Percentiles rank a stretch among this genome's conserved stretches.
Conservation (phyloP, 1,140 invertebrate genomes). For the Zaprionus kolodkinae region DNA sequence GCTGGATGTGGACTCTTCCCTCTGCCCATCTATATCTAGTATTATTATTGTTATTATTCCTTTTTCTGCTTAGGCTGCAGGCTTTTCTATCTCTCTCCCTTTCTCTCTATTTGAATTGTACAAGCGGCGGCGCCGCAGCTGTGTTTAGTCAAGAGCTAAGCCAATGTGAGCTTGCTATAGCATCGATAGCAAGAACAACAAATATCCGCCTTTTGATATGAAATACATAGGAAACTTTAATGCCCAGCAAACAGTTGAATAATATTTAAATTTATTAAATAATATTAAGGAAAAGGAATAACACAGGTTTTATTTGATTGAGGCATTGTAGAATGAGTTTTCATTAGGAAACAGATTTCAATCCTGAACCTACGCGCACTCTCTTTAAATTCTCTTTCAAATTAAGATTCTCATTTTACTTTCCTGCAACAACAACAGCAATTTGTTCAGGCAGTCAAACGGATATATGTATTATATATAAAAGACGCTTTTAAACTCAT, state of each 20-base stretch:
- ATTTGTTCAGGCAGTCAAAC: conserved; percentile 16
- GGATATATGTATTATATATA: conserved; percentile 10
- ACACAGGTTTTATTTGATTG: no score
- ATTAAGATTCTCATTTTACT: not conserved
- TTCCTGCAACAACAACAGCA: not conserved
- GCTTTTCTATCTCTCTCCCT: not conserved
- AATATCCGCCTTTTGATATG: not conserved
- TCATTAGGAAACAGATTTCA: not conserved
- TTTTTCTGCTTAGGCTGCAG: conserved; percentile 18
- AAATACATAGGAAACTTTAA: not conserved
- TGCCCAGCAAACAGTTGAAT: not conserved
- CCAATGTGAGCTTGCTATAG: not conserved
- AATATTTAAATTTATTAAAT: not conserved
- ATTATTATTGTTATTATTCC: conserved; percentile 14
- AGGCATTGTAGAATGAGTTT: no score
- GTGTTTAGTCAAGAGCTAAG: conserved; percentile 1
- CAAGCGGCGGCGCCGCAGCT: conserved; percentile 9
- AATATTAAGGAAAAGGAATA: no score
- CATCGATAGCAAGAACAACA: not conserved
- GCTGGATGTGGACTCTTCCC: not conserved
- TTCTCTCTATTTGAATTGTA: no score
- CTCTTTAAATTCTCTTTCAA: not conserved
- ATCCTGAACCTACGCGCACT: not conserved
- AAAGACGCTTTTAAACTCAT: conserved; percentile 53
- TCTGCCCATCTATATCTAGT: not conserved